phyloP scores from a whole-genome alignment of 2,797 vertebrate species.

The Characodon lateralis region DNA sequence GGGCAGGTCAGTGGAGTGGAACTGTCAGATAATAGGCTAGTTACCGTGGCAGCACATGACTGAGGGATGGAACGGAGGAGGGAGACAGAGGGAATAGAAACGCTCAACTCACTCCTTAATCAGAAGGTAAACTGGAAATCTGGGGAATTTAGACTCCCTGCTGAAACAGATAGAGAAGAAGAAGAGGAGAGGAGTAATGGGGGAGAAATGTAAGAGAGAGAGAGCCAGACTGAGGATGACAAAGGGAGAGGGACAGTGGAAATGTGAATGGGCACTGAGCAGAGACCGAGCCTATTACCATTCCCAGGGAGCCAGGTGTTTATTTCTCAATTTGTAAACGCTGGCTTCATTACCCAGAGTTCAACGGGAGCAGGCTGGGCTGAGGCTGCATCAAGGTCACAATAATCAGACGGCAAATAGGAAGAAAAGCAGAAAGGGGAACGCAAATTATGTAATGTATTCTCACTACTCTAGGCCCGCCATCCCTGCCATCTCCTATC shows the following conservation, averaged over 20 bases:
- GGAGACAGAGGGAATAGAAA: slow-evolving; percentile 90
- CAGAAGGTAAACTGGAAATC: slow-evolving; percentile 92
- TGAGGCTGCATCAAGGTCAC: slow-evolving; percentile 70
- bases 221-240: slow-evolving; percentile 42
- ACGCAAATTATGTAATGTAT: slow-evolving; percentile 66
- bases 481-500: slow-evolving; percentile 52
- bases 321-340: slow-evolving; percentile 75
- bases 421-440: slow-evolving; percentile 48
- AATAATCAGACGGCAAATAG: slow-evolving; percentile 63
- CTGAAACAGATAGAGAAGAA: slow-evolving; percentile 54
- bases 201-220: slow-evolving; percentile 42
- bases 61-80: slow-evolving; percentile 84
- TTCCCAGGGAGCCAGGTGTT: slow-evolving; percentile 69
- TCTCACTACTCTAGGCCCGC: slow-evolving; percentile 34
- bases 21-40: slow-evolving; percentile 96
- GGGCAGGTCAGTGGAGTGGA: slow-evolving; percentile 97
- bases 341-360: slow-evolving; percentile 75
- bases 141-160: slow-evolving; percentile 72
- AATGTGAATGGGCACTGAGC: slow-evolving; percentile 59
- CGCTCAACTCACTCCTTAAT: slow-evolving; percentile 93
- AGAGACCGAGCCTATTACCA: slow-evolving; percentile 61
- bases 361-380: slow-evolving; percentile 68
- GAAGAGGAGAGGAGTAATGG: not conserved
- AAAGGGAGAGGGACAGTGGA: slow-evolving; percentile 56
- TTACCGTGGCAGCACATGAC: slow-evolving; percentile 93